Conservation (phyloP, 2,888 invertebrate species). For the Lasioglossum oenotherae region DNA sequence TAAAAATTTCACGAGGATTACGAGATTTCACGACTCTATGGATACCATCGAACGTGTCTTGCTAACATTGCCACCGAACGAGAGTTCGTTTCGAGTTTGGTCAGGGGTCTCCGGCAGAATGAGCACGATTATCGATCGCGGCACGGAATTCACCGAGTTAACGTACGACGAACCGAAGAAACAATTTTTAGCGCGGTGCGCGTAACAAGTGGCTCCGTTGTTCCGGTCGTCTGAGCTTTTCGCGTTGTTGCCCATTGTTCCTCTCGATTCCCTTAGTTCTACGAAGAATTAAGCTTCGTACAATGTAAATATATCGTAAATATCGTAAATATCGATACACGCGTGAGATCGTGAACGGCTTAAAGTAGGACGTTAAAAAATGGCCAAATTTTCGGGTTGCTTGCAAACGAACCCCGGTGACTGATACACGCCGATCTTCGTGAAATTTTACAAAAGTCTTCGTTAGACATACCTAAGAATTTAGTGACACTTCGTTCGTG, state of each 20-base stretch:
- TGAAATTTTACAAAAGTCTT: too few relatives aligned
- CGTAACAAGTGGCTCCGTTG: slow-evolving; percentile 78
- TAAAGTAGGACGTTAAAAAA: too few relatives aligned
- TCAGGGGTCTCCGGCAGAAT: slow-evolving; percentile 36
- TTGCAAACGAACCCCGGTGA: too few relatives aligned
- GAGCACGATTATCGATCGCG: slow-evolving; percentile 61
- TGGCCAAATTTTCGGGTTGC: too few relatives aligned
- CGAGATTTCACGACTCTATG: not conserved
- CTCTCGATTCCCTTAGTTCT: not conserved
- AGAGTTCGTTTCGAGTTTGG: slow-evolving; percentile 35
- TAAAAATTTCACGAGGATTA: not conserved
- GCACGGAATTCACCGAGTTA: slow-evolving; percentile 58
- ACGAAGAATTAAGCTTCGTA: not conserved
- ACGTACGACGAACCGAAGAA: slow-evolving; percentile 50
- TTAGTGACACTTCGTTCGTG: too few relatives aligned
- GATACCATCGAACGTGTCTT: not conserved
- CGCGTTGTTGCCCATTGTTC: slow-evolving; percentile 34
- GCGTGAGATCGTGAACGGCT: not conserved
- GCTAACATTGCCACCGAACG: not conserved
- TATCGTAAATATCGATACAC: not conserved
- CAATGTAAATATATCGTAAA: slow-evolving; percentile 8
- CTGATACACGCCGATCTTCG: too few relatives aligned
- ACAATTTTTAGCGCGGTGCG: slow-evolving; percentile 64
- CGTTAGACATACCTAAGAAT: too few relatives aligned
- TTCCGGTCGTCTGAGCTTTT: slow-evolving; percentile 37